phyloP scores from a whole-genome alignment of 2,113 vertebrate genomes.

The Steatornis caripensis region DNA sequence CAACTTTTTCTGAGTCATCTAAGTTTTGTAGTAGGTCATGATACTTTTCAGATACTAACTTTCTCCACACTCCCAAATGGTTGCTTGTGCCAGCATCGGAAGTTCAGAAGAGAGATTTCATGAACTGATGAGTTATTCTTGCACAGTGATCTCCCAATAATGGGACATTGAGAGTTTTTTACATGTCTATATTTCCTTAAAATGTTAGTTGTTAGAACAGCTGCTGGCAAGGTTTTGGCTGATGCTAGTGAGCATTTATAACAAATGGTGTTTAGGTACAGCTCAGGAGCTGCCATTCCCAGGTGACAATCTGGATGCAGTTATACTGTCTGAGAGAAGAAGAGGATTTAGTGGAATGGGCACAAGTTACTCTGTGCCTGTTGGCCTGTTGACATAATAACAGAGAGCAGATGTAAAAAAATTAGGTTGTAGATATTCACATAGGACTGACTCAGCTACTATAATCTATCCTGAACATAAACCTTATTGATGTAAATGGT shows the following conservation, averaged over 20 bases:
- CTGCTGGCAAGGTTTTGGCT: not conserved
- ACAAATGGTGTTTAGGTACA: not conserved
- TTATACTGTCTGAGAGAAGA: not conserved
- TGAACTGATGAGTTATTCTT: not conserved
- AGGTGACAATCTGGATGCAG: not conserved
- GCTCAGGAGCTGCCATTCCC: not conserved
- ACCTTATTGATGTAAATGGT: not conserved
- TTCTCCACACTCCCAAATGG: accelerated
- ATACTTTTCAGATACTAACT: not conserved
- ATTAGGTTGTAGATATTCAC: not conserved
- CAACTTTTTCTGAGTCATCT: not conserved
- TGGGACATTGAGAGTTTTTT: not conserved
- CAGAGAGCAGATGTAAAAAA: not conserved
- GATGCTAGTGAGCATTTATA: not conserved
- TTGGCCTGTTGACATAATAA: not conserved
- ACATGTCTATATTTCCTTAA: not conserved
- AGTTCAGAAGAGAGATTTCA: not conserved
- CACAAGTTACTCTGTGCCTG: not conserved
- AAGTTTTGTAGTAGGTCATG: not conserved
- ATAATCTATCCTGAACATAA: not conserved
- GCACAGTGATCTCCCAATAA: not conserved
- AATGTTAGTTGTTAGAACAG: not conserved
- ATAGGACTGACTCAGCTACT: not conserved
- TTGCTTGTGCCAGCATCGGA: not conserved
- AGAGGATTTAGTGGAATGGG: not conserved